Evolutionary conservation across 2,888 invertebrate genomes (phyloP).

Genomic region (Diaperis boleti): DNA sequence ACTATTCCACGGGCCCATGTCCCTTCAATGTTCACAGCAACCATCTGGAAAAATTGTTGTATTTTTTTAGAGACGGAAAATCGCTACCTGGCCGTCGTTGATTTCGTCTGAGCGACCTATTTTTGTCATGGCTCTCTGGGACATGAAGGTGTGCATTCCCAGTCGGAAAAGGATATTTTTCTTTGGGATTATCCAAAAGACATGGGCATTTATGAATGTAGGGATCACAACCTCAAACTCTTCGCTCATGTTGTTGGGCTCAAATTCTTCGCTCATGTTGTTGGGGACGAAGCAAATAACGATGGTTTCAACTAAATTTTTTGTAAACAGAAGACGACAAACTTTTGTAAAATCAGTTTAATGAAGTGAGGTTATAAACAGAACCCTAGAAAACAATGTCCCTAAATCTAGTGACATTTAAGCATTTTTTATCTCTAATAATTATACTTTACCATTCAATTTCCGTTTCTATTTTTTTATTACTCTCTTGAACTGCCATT

Average conservation of each 20-base stretch:
- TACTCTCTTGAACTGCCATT: no score
- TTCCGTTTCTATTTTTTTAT: no score
- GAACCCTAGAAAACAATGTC: no score
- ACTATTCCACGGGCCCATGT: conserved; percentile 27
- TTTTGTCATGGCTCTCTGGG: not conserved
- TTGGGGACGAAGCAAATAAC: no score
- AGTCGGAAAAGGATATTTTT: conserved; percentile 20
- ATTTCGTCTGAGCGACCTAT: not conserved
- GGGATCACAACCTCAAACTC: conserved; percentile 25
- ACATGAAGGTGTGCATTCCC: conserved; percentile 7
- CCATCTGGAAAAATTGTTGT: conserved; percentile 7
- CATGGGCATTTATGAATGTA: conserved; percentile 25
- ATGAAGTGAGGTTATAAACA: no score
- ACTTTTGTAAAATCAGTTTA: no score
- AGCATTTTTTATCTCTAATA: no score
- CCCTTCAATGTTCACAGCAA: conserved; percentile 19
- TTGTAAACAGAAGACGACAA: no score
- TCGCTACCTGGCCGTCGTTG: not conserved
- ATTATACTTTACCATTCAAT: no score
- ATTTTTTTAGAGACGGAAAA: not conserved
- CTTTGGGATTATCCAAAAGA: conserved; percentile 36
- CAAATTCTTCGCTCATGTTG: not conserved
- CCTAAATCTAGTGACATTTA: no score
- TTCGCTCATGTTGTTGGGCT: not conserved
- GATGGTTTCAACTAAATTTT: not conserved